Base-by-base conservation (phyloP, 2,797 vertebrate genomes). In the Fundulus diaphanus region DNA sequence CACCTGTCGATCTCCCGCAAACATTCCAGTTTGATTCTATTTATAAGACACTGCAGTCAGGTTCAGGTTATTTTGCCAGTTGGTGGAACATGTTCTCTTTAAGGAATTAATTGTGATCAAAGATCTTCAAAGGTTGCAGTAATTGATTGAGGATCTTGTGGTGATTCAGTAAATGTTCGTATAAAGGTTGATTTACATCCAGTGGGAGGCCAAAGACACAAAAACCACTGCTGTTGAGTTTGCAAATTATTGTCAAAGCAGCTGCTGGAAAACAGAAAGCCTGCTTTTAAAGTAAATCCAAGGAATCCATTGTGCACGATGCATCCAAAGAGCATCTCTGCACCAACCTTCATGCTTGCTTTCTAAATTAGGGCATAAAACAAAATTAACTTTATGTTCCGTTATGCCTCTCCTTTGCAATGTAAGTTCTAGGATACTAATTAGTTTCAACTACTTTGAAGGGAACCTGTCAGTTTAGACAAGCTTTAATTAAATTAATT, bases 81-180 rank as follows among this genome's bases (percentile, higher is more conserved):
- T 49, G 16, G 48, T 49, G 7, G 48, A 49, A 49, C 20, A 49
- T 24, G 16, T 59, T 65, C 61, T 65, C 40, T 65, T 5, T 5
- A 65, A 40, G 22, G 5, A 24, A 5, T 56, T 56, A 29, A 15
- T 13, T 56, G n/a, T 56, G 11, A 56, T 12, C 49, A 56, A 15
- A 29, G 12, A 27, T 66, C 40, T 44, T 42, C 24, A 44, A 7
- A 16, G 11, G 22, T n/a, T n/a, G 27, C 54, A 15, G n/a, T 56
- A 13, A 3, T 56, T 44, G 12, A 66, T 66, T 44, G 6, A 44
- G 44, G 63, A 44, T 27, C 22, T 13, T 44, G 24, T 76, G 70
- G 70, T 33, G 72, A 82, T 76, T 79, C 79, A 82, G 29, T 69
- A 33, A 69, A 69, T 51, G 9, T 51, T 22, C 46, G 18, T 24